Evolutionary conservation across 2,797 vertebrate species (phyloP), one percentile per base, ranked within the genome.

Genomic region (Semaprochilodus insignis): DNA sequence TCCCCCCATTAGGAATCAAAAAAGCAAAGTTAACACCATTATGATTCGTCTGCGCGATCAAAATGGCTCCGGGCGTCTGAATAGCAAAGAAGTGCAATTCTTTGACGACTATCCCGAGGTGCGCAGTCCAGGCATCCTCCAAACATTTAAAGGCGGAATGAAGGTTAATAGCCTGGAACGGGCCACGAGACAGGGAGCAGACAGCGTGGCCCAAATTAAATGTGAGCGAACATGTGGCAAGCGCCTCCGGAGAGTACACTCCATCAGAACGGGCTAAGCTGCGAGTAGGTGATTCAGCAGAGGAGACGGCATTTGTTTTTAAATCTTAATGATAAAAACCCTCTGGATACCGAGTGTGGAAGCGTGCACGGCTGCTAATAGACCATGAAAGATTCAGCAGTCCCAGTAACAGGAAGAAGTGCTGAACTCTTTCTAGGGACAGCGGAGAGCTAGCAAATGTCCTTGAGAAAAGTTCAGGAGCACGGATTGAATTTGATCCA

Each of bases 351-450:
- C 88, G 86, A 6, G 40, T 57, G 81, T 85, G 89, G 81, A 81
- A 87, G 83, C 83, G 21, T 85, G 89, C 71, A 65, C 59, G 85
- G 78, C 82, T 76, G 80, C 90, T 93, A 91, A 93, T 92, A 89
- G 89, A 27, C 75, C 86, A 92, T 94, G 91, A 93, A 94, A 91
- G 88, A 94, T 92, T 93, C 85, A 92, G 90, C 90, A 84, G 73
- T 25, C 77, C 27, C 48, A 51, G 57, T 55, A 85, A 84, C 54
- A 65, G 54, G 73, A 87, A 82, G 55, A 71, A 78, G 78, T 63
- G 71, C 36, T 81, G 44, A 83, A 82, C 80, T 70, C 74, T 83
- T 86, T 76, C 57, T 40, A 69, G 69, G 81, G 75, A 78, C 27
- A 48, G 72, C 77, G 75, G 62, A 65, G 62, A 66, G 66, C 19